These are phyloP conservation scores for Pseudomyrmex gracilis DNA, from an alignment of 1,140 invertebrate genomes.

Conservation along the genomic window DNA sequence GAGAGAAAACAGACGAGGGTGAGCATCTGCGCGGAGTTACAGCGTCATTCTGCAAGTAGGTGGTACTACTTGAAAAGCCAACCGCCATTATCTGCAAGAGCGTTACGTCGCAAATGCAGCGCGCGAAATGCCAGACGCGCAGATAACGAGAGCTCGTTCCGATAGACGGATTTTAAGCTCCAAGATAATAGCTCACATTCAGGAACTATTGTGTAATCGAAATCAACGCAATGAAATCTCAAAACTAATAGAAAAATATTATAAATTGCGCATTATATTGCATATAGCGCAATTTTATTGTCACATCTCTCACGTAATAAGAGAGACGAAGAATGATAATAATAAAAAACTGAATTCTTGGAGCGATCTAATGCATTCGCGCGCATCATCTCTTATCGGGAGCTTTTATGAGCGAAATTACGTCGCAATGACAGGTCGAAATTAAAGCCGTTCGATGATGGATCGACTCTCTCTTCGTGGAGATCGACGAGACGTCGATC, in stretches of 20 bases:
- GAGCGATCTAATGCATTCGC: too few species aligned
- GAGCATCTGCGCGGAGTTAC: conserved; percentile 55
- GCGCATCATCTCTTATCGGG: too few species aligned
- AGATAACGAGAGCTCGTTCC: not conserved
- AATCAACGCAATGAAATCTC: too few species aligned
- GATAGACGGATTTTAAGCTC: not conserved
- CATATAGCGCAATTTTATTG: too few species aligned
- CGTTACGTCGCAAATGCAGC: conserved; percentile 14
- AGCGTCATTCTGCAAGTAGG: conserved; percentile 48
- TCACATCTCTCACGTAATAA: too few species aligned
- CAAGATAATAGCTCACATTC: not conserved
- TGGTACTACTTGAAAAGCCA: conserved; percentile 20
- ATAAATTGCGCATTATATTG: too few species aligned
- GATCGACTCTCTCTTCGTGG: not conserved
- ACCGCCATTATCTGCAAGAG: conserved; percentile 20
- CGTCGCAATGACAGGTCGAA: conserved; percentile 12
- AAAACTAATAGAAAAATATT: too few species aligned
- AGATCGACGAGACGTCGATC: conserved; percentile 1
- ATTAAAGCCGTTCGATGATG: conserved; percentile 27
- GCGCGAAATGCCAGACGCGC: not conserved
- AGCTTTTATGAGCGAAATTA: not conserved
- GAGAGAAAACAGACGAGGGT: not conserved
- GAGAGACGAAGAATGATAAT: too few species aligned
- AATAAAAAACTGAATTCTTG: too few species aligned
- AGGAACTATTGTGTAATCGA: too few species aligned